phyloP scores from a whole-genome alignment of 1,140 invertebrate genomes.

The Pseudomyrmex flavicornis region DNA sequence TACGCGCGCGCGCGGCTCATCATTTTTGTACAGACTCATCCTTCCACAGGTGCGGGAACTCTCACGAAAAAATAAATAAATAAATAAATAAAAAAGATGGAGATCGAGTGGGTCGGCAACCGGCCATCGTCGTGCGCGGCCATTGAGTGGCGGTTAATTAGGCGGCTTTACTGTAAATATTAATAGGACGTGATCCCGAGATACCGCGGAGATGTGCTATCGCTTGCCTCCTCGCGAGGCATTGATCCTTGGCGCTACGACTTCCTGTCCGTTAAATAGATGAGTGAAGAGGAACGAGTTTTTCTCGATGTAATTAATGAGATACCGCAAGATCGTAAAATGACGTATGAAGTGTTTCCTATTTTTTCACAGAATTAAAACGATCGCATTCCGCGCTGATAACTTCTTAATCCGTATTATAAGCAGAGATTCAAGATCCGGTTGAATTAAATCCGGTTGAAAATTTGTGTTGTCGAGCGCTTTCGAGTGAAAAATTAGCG shows the following conservation, averaged over 20 bases:
- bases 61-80: neutral
- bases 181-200: slow-evolving; percentile 45
- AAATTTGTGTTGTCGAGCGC: neutral
- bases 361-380: too few relatives aligned
- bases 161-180: slow-evolving; percentile 72
- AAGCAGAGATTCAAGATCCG: neutral
- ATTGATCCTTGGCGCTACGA: slow-evolving; percentile 53
- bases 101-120: slow-evolving; percentile 35
- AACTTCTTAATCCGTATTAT: too few relatives aligned
- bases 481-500: neutral
- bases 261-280: slow-evolving; percentile 42
- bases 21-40: slow-evolving; percentile 79
- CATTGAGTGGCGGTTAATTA: slow-evolving; percentile 44
- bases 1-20: slow-evolving; percentile 55
- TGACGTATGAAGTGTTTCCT: too few relatives aligned
- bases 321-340: too few relatives aligned
- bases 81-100: neutral
- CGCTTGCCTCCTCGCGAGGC: slow-evolving; percentile 58
- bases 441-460: slow-evolving; percentile 5
- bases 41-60: slow-evolving; percentile 55
- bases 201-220: slow-evolving; percentile 45
- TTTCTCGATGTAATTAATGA: too few relatives aligned
- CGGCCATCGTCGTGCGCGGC: slow-evolving; percentile 43
- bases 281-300: neutral
- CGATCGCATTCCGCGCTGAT: too few relatives aligned